A percentile compares a stretch with the other conserved stretches of the same genome.
These are phyloP conservation scores for Zapornia atra DNA, from an alignment of 2,113 vertebrate species.

Conservation along the genomic window DNA sequence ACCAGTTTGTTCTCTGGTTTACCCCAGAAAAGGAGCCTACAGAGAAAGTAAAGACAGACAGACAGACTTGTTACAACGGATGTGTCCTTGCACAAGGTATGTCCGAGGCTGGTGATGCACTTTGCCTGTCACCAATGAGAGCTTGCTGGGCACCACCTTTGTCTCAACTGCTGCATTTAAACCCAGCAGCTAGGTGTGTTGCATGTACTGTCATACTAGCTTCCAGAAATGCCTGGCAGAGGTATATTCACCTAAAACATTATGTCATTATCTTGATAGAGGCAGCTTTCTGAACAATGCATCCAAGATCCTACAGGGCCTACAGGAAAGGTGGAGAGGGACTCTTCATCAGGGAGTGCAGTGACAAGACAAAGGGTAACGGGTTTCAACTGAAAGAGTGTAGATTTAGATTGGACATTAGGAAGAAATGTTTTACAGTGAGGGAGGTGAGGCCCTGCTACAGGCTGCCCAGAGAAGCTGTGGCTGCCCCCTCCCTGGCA, in stretches of 20 bases:
- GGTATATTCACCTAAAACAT: not conserved
- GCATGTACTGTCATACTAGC: not conserved
- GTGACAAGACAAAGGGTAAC: too few relatives aligned
- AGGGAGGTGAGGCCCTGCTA: too few relatives aligned
- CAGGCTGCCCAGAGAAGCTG: too few relatives aligned
- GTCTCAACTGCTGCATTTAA: not conserved
- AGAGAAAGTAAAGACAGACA: not conserved
- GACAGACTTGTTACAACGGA: not conserved
- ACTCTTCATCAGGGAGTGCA: too few relatives aligned
- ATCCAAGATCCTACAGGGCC: not conserved
- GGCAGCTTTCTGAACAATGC: not conserved
- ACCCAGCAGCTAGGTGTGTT: not conserved
- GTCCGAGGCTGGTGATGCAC: not conserved
- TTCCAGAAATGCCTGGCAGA: not conserved
- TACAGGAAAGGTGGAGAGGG: too few relatives aligned
- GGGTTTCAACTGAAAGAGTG: too few relatives aligned
- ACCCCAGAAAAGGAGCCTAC: not conserved
- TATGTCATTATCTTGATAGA: too few relatives aligned
- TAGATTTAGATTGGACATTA: too few relatives aligned
- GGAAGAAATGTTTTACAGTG: too few relatives aligned
- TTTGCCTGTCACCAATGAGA: not conserved
- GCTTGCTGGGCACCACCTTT: not conserved
- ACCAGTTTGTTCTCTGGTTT: not conserved
- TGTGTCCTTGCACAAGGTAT: not conserved
- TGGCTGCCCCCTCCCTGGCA: too few relatives aligned